Evolutionary conservation across 1,140 invertebrate species (phyloP).

Genomic region (Magallana gigas): DNA sequence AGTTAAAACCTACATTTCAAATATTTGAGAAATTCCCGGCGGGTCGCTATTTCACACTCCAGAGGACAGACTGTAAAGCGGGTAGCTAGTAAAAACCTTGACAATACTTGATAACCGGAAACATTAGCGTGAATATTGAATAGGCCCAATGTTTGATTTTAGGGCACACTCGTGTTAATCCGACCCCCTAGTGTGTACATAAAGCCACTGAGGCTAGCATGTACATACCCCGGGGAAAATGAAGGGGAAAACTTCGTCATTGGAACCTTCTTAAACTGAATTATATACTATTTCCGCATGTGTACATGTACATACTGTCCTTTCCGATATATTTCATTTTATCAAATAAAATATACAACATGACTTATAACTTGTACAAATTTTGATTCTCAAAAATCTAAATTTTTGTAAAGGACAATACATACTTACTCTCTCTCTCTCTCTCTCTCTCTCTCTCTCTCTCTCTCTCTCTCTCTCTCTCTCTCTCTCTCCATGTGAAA

Average conservation of each 20-base stretch:
- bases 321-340: too few species aligned
- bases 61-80: constrained; percentile 1
- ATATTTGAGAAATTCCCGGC: constrained; percentile 14
- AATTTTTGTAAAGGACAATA: not conserved
- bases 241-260: too few species aligned
- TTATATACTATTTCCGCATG: too few species aligned
- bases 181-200: not conserved
- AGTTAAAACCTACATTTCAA: not conserved
- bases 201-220: not conserved
- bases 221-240: too few species aligned
- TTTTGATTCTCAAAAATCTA: too few species aligned
- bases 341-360: too few species aligned
- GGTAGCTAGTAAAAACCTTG: not conserved
- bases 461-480: not conserved
- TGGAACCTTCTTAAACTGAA: too few species aligned
- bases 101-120: constrained; percentile 7
- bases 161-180: constrained; percentile 16
- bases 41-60: constrained; percentile 20
- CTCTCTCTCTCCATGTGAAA: too few species aligned
- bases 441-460: not conserved
- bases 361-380: too few species aligned
- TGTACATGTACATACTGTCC: too few species aligned
- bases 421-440: not conserved
- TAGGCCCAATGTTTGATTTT: constrained; percentile 7
- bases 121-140: constrained; percentile 11